Evolutionary conservation across 2,888 invertebrate species (phyloP).

Genomic region (Tethea ocularis): DNA sequence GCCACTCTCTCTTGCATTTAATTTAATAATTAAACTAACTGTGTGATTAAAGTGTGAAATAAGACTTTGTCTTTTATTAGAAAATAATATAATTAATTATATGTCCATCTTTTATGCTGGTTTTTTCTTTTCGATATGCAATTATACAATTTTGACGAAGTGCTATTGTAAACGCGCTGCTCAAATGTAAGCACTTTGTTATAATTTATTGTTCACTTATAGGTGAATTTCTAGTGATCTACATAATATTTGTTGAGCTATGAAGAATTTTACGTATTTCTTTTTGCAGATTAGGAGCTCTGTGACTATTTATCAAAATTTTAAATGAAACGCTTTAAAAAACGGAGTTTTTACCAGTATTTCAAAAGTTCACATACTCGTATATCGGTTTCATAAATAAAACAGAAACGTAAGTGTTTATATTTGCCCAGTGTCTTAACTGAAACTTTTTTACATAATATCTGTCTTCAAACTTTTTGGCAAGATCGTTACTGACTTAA

Average conservation of each 20-base stretch:
- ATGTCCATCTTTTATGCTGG: neutral
- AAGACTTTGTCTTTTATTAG: neutral
- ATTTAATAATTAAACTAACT: constrained; percentile 35
- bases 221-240: no score
- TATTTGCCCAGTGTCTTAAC: neutral
- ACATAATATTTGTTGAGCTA: no score
- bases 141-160: neutral
- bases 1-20: constrained; percentile 73
- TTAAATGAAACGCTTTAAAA: no score
- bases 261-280: no score
- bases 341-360: no score
- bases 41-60: neutral
- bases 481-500: no score
- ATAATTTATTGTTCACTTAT: no score
- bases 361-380: no score
- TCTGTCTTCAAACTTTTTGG: no score
- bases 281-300: no score
- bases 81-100: neutral
- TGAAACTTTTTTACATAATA: neutral
- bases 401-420: neutral
- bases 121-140: neutral
- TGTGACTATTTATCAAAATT: no score
- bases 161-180: neutral
- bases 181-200: neutral
- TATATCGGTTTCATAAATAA: no score